phyloP scores from a whole-genome alignment of 2,888 invertebrate species.

The Pristionchus maxplancki region DNA sequence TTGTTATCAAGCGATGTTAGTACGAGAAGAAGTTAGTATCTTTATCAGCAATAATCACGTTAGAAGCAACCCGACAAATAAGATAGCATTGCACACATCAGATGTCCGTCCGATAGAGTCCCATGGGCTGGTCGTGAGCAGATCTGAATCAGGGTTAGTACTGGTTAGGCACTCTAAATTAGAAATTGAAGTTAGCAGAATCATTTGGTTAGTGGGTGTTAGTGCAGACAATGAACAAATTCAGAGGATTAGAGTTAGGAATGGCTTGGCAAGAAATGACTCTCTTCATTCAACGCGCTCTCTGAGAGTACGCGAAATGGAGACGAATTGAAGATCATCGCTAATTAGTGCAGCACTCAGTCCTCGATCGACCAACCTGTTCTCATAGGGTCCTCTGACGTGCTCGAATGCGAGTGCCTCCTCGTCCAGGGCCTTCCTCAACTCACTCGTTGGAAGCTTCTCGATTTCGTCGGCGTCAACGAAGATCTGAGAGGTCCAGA shows the following conservation, averaged over 20 bases:
- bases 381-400: conserved; percentile 45
- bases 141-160: background rate
- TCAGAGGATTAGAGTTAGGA: no score
- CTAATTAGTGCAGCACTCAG: no score
- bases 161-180: background rate
- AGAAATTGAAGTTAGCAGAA: background rate
- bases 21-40: background rate
- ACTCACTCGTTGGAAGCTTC: conserved; percentile 73
- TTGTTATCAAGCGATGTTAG: no score
- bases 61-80: background rate
- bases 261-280: no score
- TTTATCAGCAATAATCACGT: background rate
- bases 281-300: no score
- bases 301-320: no score
- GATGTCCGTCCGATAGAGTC: background rate
- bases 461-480: conserved; percentile 75
- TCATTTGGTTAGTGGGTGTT: no score
- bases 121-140: background rate
- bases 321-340: no score
- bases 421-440: conserved; percentile 77
- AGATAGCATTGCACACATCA: background rate
- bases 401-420: conserved; percentile 71
- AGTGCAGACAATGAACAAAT: no score
- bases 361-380: no score
- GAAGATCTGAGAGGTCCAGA: conserved; percentile 50